A percentile compares a stretch with the other conserved stretches of the same genome.
Evolutionary conservation across 2,888 invertebrate genomes (phyloP).

Genomic region (Uloborus plumipes): DNA sequence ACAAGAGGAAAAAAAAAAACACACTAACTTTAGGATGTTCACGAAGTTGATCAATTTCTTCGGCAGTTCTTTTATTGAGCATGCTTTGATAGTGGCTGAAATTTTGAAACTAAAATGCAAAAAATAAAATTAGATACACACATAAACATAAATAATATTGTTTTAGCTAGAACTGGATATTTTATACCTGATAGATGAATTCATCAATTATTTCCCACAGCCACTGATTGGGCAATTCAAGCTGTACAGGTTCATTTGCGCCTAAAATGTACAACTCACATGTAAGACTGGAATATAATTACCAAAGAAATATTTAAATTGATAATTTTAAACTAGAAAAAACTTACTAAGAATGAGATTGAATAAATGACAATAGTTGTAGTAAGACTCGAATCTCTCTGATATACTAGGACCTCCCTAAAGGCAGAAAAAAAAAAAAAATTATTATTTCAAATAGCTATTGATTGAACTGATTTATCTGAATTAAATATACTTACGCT

Average conservation of each 20-base stretch:
- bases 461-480: background rate
- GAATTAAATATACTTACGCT: conserved; percentile 70
- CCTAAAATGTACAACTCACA: conserved; percentile 68
- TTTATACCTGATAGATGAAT: conserved; percentile 89
- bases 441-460: background rate
- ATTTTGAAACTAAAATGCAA: conserved; percentile 74
- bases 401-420: conserved; percentile 89
- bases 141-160: background rate
- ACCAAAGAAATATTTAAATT: background rate
- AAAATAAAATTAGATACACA: background rate
- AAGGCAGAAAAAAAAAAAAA: conserved; percentile 28
- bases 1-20: too few relatives aligned
- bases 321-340: background rate
- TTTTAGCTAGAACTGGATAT: background rate
- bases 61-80: conserved; percentile 81
- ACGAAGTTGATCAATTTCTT: conserved; percentile 80
- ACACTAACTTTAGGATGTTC: conserved; percentile 81
- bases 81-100: conserved; percentile 79
- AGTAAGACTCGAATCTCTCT: conserved; percentile 94
- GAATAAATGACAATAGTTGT: conserved; percentile 97
- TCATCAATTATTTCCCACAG: conserved; percentile 99
- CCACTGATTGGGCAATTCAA: conserved; percentile 98
- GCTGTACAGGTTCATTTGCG: conserved; percentile 86
- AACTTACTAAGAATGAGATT: conserved; percentile 89
- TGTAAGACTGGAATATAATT: background rate